Conservation (phyloP, 2,797 vertebrate genomes). For the Nyctibius grandis region DNA sequence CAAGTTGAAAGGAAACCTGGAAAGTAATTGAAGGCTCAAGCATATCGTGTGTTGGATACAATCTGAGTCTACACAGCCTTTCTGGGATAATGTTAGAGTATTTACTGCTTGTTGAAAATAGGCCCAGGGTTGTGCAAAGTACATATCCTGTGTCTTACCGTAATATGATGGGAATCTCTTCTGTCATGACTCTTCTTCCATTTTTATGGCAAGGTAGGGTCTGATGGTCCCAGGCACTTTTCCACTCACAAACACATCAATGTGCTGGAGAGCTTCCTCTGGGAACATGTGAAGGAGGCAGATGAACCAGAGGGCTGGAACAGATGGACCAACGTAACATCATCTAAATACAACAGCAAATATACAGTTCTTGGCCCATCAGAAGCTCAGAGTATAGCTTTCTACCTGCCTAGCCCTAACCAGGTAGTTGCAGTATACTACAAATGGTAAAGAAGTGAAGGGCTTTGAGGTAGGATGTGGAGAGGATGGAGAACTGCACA, state of each 20-base stretch:
- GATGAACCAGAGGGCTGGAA: not conserved
- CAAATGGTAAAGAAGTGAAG: not conserved
- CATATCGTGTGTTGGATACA: not conserved
- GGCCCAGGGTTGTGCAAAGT: not conserved
- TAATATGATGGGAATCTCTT: not conserved
- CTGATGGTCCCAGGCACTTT: not conserved
- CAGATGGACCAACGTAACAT: not conserved
- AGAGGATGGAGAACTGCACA: not conserved
- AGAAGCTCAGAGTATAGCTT: not conserved
- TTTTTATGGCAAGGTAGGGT: not conserved
- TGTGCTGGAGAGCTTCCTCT: not conserved
- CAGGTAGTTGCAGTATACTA: not conserved
- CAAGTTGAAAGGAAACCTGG: not conserved
- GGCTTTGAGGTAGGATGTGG: not conserved
- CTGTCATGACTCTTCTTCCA: not conserved
- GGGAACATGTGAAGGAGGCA: not conserved
- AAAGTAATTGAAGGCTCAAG: not conserved
- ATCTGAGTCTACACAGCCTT: not conserved
- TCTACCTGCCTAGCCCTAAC: not conserved
- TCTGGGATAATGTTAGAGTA: not conserved
- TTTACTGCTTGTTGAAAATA: not conserved
- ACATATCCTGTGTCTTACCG: not conserved
- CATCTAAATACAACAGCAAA: not conserved
- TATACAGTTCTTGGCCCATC: not conserved
- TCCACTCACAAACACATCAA: not conserved